phyloP scores from a whole-genome alignment of 2,888 invertebrate genomes.

The Lobophora halterata region DNA sequence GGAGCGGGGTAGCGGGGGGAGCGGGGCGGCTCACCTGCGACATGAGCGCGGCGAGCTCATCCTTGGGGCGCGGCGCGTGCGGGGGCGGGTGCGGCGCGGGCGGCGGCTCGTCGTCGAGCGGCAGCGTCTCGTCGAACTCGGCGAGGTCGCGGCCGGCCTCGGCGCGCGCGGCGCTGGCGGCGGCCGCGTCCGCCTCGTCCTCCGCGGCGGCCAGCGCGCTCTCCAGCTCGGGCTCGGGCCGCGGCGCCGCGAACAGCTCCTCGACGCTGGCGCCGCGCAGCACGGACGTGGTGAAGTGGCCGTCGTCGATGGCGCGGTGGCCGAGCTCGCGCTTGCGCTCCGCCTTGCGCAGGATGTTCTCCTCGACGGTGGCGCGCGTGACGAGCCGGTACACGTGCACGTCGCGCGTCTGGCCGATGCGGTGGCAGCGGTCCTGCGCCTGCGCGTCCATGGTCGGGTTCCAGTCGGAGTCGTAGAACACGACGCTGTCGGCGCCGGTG shows the following conservation, averaged over 20 bases:
- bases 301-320: slow-evolving; percentile 98
- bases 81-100: slow-evolving; percentile 25
- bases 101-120: slow-evolving; percentile 81
- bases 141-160: slow-evolving; percentile 95
- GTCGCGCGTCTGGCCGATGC: slow-evolving; percentile 99
- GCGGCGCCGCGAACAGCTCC: slow-evolving; percentile 88
- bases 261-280: slow-evolving; percentile 95
- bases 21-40: slow-evolving; percentile 41
- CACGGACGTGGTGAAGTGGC: slow-evolving; percentile 98
- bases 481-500: slow-evolving; percentile 99
- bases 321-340: slow-evolving; percentile 98
- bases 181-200: slow-evolving; percentile 96
- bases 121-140: slow-evolving; percentile 97
- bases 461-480: slow-evolving; percentile 99
- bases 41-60: slow-evolving; percentile 57
- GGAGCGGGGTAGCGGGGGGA: neutral
- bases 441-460: slow-evolving; percentile 99
- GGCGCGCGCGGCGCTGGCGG: slow-evolving; percentile 92
- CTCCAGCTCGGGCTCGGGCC: slow-evolving; percentile 84
- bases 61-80: slow-evolving; percentile 34
- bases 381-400: slow-evolving; percentile 99
- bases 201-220: slow-evolving; percentile 94
- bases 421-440: slow-evolving; percentile 97
- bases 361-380: slow-evolving; percentile 98
- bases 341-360: slow-evolving; percentile 99